These are phyloP conservation scores for Neocrepidodera transversa DNA, from an alignment of 2,888 invertebrate genomes.

Conservation along the genomic window DNA sequence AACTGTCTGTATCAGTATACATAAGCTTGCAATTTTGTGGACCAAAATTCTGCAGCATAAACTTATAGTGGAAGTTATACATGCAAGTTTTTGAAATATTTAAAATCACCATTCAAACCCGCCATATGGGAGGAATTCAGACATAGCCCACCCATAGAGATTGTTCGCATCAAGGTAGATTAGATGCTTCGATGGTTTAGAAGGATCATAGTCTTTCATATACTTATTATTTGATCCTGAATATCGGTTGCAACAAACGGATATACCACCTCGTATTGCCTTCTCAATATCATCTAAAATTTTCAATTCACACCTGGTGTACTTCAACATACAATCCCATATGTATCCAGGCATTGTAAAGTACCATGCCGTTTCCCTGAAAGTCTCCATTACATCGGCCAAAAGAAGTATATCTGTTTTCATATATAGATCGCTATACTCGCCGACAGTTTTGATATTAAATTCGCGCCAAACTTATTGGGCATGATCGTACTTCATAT, in stretches of 20 bases:
- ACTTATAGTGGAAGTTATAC: constrained; percentile 40
- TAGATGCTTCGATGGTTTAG: too few relatives aligned
- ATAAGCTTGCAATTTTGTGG: constrained; percentile 29
- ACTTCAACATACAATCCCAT: too few relatives aligned
- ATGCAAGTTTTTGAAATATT: constrained; percentile 38
- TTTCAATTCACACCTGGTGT: constrained; percentile 41
- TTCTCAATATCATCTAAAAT: constrained; percentile 27
- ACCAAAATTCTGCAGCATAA: constrained; percentile 27
- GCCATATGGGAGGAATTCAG: constrained; percentile 43
- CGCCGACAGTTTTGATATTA: constrained; percentile 43
- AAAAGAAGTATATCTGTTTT: constrained; percentile 51
- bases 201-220: too few relatives aligned
- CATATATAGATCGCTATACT: constrained; percentile 46
- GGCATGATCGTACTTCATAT: constrained; percentile 48
- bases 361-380: constrained; percentile 46
- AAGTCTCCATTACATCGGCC: constrained; percentile 55
- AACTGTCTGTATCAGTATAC: constrained; percentile 29
- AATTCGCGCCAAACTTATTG: constrained; percentile 47
- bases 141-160: constrained; percentile 45
- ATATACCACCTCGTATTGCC: constrained; percentile 51
- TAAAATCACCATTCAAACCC: constrained; percentile 35
- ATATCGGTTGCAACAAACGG: constrained; percentile 45
- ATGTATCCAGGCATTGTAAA: constrained; percentile 49
- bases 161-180: too few relatives aligned
- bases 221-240: too few relatives aligned